A percentile compares a stretch with the other conserved stretches of the same genome.
Evolutionary conservation across 2,113 vertebrate genomes (phyloP).

Genomic region (Rhynchopsitta pachyrhyncha): DNA sequence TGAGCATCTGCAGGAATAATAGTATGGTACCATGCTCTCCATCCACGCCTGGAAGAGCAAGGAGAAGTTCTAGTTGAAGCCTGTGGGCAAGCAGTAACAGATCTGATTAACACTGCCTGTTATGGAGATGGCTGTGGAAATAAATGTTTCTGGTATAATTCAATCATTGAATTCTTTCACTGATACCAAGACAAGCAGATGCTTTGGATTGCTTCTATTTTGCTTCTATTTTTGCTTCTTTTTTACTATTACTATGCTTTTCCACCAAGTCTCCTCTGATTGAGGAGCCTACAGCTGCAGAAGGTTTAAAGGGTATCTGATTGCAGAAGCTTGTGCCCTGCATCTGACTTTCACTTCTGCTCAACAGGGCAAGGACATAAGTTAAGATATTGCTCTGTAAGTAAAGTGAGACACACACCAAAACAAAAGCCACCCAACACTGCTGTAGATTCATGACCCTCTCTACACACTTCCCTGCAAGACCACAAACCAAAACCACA

Average conservation of each 20-base stretch:
- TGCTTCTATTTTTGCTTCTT: too few species aligned
- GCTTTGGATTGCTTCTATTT: fast-evolving
- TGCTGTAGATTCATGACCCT: neutral
- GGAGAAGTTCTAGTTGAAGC: neutral
- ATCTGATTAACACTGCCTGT: neutral
- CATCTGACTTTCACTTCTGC: conserved; percentile 17
- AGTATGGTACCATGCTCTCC: neutral
- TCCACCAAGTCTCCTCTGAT: neutral
- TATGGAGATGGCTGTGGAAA: neutral
- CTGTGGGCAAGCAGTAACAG: neutral
- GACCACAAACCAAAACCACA: neutral
- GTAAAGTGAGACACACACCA: neutral
- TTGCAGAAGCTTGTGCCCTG: neutral
- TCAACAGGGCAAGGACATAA: neutral
- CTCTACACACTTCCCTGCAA: neutral
- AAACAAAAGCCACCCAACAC: neutral
- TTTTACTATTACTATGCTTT: neutral
- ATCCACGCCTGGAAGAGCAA: neutral
- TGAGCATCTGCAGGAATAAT: neutral
- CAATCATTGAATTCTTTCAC: neutral
- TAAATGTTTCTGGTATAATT: neutral
- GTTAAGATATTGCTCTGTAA: neutral
- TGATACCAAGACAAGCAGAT: neutral
- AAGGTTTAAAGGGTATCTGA: neutral
- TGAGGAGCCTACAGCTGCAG: neutral